phyloP scores from a whole-genome alignment of 2,888 invertebrate species.

The Alcis repandata region DNA sequence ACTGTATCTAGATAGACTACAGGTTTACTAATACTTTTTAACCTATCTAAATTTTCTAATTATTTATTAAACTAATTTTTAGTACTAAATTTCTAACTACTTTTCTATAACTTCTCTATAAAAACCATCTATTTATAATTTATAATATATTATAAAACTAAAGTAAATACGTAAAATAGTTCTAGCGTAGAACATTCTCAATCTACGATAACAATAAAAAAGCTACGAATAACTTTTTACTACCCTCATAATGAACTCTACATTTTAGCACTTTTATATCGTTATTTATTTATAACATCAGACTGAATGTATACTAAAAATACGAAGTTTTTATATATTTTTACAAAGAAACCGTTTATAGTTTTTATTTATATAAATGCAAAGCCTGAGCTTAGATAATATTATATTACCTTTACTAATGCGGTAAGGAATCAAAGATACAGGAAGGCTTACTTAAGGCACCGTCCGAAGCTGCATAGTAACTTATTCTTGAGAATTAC shows the following conservation, averaged over 20 bases:
- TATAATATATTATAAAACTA: conserved; percentile 12
- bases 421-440: background rate
- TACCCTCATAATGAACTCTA: conserved; percentile 10
- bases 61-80: background rate
- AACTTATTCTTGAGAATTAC: background rate
- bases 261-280: conserved; percentile 21
- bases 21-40: background rate
- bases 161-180: conserved; percentile 25
- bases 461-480: background rate
- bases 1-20: background rate
- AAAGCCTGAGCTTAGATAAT: background rate
- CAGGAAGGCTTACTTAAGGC: background rate
- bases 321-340: background rate
- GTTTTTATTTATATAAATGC: background rate
- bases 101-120: background rate
- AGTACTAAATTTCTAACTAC: background rate
- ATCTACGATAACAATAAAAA: conserved; percentile 32
- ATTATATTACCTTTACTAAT: background rate
- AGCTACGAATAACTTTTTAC: conserved; percentile 30
- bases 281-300: conserved; percentile 17
- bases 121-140: background rate
- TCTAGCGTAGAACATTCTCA: conserved; percentile 28
- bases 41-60: background rate
- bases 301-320: conserved; percentile 11
- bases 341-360: background rate